Evolutionary conservation across 35 echinoderm and acorn worm species (phyloP).

Genomic region (Apostichopus californicus): DNA sequence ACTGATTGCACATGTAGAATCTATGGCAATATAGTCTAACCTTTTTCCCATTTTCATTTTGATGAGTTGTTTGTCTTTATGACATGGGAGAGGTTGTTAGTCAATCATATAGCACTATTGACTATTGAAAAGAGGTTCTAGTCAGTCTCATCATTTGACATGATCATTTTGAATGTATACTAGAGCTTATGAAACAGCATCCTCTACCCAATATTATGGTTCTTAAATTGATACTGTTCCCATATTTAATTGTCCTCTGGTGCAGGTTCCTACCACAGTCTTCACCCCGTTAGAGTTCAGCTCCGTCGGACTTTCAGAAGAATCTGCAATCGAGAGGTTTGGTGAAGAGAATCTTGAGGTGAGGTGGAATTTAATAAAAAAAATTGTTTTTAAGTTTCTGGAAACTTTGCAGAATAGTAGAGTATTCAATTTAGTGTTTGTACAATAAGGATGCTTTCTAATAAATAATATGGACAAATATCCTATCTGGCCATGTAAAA

Average conservation of each 20-base stretch:
- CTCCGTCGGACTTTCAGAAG: constrained; percentile 83
- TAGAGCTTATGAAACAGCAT: no score
- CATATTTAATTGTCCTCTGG: neutral
- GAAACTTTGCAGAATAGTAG: neutral
- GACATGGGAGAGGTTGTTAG: neutral
- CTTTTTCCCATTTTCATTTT: no score
- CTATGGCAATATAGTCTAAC: no score
- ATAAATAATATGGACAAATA: neutral
- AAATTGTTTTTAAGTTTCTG: neutral
- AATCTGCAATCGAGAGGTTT: constrained; percentile 69
- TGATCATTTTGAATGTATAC: no score
- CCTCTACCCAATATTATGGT: no score
- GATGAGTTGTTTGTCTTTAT: no score
- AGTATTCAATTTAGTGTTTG: neutral
- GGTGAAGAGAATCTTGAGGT: constrained; percentile 90
- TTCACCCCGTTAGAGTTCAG: constrained; percentile 98
- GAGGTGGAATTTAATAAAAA: neutral
- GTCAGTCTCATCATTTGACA: no score
- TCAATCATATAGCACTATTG: neutral
- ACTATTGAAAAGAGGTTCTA: no score
- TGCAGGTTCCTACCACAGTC: constrained; percentile 86
- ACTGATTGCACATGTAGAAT: no score
- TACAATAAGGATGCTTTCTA: neutral
- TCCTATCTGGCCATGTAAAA: neutral
- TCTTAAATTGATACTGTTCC: no score